A percentile compares a stretch with the other conserved stretches of the same genome.
Conservation (phyloP, 92 coral and sea anemone species). For the Virgularia gustaviana region DNA sequence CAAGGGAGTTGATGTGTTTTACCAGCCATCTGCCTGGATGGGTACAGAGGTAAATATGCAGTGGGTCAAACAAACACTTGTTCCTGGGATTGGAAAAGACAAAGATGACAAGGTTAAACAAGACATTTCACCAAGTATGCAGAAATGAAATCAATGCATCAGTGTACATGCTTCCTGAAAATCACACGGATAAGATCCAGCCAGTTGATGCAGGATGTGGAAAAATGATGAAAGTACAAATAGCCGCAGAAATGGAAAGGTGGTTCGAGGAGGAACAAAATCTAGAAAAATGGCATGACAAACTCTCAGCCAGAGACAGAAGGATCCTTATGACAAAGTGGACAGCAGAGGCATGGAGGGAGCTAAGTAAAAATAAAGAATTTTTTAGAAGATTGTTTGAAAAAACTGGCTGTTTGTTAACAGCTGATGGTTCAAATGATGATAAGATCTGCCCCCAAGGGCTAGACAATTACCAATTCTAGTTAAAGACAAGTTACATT, state of each 20-base stretch:
- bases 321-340: slow-evolving; percentile 49
- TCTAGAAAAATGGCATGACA: slow-evolving; percentile 49
- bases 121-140: slow-evolving; percentile 46
- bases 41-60: slow-evolving; percentile 36
- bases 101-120: slow-evolving; percentile 40
- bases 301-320: slow-evolving; percentile 29
- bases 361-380: slow-evolving; percentile 23
- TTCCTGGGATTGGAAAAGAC: slow-evolving; percentile 43
- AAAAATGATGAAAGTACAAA: slow-evolving; percentile 35
- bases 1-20: slow-evolving; percentile 46
- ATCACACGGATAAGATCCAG: slow-evolving; percentile 44
- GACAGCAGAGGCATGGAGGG: slow-evolving; percentile 59
- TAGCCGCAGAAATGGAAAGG: slow-evolving; percentile 45
- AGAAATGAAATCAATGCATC: slow-evolving; percentile 39
- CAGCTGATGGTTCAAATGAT: slow-evolving; percentile 59
- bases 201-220: slow-evolving; percentile 48
- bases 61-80: slow-evolving; percentile 44
- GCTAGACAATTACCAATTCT: slow-evolving; percentile 39
- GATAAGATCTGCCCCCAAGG: slow-evolving; percentile 53
- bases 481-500: background rate
- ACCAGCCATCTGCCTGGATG: slow-evolving; percentile 49
- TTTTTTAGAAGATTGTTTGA: slow-evolving; percentile 50
- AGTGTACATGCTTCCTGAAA: slow-evolving; percentile 43
- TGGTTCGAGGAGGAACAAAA: slow-evolving; percentile 53
- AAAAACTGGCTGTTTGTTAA: slow-evolving; percentile 60